Conservation (phyloP, 2,797 vertebrate genomes). For the Schizothorax lantsangensis region DNA sequence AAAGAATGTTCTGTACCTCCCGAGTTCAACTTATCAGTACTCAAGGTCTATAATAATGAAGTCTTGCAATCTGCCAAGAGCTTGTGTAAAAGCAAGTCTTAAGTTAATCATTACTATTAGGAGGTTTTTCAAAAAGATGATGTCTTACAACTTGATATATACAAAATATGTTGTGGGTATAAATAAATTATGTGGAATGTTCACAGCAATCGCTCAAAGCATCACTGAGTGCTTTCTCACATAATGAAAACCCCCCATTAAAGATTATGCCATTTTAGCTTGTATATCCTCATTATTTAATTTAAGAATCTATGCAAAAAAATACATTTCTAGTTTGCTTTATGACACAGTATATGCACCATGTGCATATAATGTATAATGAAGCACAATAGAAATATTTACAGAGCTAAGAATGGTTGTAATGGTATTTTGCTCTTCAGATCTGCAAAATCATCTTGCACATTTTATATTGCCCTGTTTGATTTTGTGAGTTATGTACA, state of each 20-base stretch:
- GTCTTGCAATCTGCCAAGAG: conserved; percentile 29
- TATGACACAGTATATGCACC: not conserved
- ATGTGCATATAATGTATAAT: not conserved
- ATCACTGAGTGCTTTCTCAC: conserved; percentile 2
- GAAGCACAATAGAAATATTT: not conserved
- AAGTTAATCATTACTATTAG: not conserved
- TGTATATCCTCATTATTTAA: not conserved
- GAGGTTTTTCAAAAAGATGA: not conserved
- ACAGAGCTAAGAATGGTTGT: not conserved
- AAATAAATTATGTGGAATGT: not conserved
- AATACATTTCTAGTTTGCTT: too few relatives aligned
- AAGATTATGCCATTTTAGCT: not conserved
- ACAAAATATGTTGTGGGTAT: not conserved
- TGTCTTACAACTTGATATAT: not conserved
- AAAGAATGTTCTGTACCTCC: conserved; percentile 57
- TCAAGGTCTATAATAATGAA: conserved; percentile 49
- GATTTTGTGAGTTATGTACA: not conserved
- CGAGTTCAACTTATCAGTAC: conserved; percentile 58
- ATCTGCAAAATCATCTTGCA: not conserved
- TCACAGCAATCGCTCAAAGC: not conserved
- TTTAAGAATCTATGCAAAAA: not conserved
- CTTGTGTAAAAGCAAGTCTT: not conserved
- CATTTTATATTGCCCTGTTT: not conserved
- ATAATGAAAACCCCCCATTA: not conserved
- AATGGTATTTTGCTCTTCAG: not conserved